Conservation (phyloP, 1,140 invertebrate genomes). For the Caenorhabditis remanei region DNA sequence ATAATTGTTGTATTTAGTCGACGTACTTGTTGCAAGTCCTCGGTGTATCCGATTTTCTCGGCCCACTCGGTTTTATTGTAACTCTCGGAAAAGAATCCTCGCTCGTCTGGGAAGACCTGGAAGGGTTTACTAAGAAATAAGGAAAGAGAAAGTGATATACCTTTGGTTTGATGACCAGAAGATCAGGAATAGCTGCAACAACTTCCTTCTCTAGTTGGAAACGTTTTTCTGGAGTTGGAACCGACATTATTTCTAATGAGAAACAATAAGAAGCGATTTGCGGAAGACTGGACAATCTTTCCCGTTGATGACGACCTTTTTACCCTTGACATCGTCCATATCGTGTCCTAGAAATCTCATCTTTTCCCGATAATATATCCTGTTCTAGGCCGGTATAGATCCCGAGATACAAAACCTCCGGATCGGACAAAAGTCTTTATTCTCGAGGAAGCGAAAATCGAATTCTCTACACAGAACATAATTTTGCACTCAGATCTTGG, state of each 20-base stretch:
- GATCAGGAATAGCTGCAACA: constrained; percentile 70
- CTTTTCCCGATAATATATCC: constrained; percentile 30
- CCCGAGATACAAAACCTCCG: background rate
- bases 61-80: constrained; percentile 76
- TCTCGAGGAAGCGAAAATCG: background rate
- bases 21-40: constrained; percentile 72
- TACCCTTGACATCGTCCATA: constrained; percentile 50
- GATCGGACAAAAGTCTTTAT: background rate
- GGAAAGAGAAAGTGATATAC: constrained; percentile 1
- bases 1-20: constrained; percentile 21
- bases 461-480: background rate
- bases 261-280: background rate
- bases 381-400: constrained; percentile 20
- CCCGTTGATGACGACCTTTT: constrained; percentile 5
- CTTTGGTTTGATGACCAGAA: constrained; percentile 77
- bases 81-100: constrained; percentile 76
- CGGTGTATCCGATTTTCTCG: constrained; percentile 69
- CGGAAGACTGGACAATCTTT: background rate
- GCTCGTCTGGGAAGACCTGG: constrained; percentile 75
- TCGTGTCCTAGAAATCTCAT: constrained; percentile 52
- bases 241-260: constrained; percentile 37
- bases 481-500: background rate
- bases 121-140: background rate
- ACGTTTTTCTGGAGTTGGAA: constrained; percentile 71
- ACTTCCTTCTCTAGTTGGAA: constrained; percentile 72